phyloP scores from a whole-genome alignment of 2,888 invertebrate genomes.

The Ernsta delagoae region DNA sequence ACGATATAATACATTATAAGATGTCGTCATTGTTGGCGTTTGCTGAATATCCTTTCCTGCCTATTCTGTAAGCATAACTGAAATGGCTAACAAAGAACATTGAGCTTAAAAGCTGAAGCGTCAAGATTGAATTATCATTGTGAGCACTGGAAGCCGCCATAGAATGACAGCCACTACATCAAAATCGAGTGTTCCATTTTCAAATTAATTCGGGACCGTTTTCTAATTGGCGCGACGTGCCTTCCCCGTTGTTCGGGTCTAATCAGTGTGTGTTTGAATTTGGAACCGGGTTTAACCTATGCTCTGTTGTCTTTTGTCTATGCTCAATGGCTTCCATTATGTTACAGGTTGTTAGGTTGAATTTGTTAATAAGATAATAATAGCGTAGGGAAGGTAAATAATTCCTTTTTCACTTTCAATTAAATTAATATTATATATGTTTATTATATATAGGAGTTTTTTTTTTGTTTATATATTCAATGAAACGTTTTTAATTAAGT shows the following conservation, averaged over 20 bases:
- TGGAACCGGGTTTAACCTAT: conserved; percentile 65
- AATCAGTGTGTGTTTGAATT: conserved; percentile 75
- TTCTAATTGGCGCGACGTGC: conserved; percentile 84
- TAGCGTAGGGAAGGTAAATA: not conserved
- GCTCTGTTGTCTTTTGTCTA: conserved; percentile 48
- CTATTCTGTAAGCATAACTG: conserved; percentile 45
- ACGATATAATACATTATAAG: too few species aligned
- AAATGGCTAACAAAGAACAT: conserved; percentile 32
- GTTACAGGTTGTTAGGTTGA: conserved; percentile 6
- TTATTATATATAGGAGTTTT: too few species aligned
- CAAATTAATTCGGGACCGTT: conserved; percentile 79
- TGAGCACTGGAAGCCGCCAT: conserved; percentile 23
- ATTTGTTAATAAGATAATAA: not conserved
- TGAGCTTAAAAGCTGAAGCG: conserved; percentile 21
- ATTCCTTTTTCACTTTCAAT: not conserved
- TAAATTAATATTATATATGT: too few species aligned
- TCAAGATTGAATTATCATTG: conserved; percentile 37
- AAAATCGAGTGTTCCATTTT: conserved; percentile 83
- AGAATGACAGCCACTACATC: conserved; percentile 78
- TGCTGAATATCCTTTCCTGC: conserved; percentile 43
- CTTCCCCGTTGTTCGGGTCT: conserved; percentile 63
- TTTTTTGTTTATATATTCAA: too few species aligned
- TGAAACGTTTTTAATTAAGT: too few species aligned
- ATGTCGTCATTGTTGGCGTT: not conserved
- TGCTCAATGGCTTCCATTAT: conserved; percentile 28